These are phyloP conservation scores for Psilanteris sp. DNA, from an alignment of 1,140 invertebrate genomes.

Conservation along the genomic window DNA sequence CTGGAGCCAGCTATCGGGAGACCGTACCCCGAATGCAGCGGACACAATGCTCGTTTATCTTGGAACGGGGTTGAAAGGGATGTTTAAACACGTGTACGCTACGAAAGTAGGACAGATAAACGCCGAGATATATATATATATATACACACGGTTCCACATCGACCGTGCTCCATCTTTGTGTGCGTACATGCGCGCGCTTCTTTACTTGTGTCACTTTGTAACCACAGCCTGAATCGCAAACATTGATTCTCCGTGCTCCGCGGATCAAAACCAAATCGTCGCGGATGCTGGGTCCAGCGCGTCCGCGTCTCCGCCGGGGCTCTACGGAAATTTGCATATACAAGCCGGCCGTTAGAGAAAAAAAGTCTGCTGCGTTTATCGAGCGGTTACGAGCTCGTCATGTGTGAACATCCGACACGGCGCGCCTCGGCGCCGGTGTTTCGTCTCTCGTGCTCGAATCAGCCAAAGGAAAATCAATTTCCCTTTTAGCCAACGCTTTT, in stretches of 20 bases:
- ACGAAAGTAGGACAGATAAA: constrained; percentile 48
- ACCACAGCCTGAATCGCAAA: constrained; percentile 21
- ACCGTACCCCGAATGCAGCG: constrained; percentile 4
- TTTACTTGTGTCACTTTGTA: constrained; percentile 19
- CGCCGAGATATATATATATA: constrained; percentile 16
- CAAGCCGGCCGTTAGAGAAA: too few relatives aligned
- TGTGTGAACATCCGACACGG: too few relatives aligned
- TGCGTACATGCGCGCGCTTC: constrained; percentile 28
- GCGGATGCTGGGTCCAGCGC: too few relatives aligned
- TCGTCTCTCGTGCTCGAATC: too few relatives aligned
- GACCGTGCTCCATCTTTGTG: constrained; percentile 39
- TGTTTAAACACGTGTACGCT: constrained; percentile 37
- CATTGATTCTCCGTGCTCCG: constrained; percentile 8
- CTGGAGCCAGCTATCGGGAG: not conserved
- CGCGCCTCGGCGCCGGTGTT: too few relatives aligned
- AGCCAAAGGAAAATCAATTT: too few relatives aligned
- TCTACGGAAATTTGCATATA: too few relatives aligned
- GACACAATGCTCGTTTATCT: constrained; percentile 24
- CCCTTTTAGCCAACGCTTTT: too few relatives aligned
- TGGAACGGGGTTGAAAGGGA: constrained; percentile 35
- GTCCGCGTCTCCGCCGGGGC: too few relatives aligned
- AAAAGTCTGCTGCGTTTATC: too few relatives aligned
- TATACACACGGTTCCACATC: constrained; percentile 10
- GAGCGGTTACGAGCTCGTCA: too few relatives aligned
- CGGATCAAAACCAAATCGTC: constrained; percentile 4